These are phyloP conservation scores for Brachyopa scutellaris DNA, from an alignment of 2,888 invertebrate species.

Conservation along the genomic window DNA sequence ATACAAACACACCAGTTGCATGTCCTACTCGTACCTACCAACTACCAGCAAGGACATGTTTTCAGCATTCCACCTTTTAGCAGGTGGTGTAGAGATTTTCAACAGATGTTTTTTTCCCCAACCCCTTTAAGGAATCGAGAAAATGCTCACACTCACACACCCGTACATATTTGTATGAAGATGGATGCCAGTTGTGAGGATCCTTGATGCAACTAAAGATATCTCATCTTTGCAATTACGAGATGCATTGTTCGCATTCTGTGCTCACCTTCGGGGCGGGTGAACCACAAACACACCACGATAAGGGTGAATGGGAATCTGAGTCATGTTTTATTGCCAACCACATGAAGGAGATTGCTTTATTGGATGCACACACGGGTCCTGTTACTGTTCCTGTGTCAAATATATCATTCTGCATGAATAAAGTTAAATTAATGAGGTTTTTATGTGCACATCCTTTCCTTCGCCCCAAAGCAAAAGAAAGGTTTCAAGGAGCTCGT, in stretches of 20 bases:
- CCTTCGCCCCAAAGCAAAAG: not conserved
- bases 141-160: slow-evolving; percentile 10
- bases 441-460: slow-evolving; percentile 41
- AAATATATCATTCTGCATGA: slow-evolving; percentile 60
- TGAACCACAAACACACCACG: not conserved
- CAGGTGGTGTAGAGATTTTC: slow-evolving; percentile 26
- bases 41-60: slow-evolving; percentile 44
- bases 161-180: not conserved
- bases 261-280: slow-evolving; percentile 35
- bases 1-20: slow-evolving; percentile 62
- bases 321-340: slow-evolving; percentile 43
- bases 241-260: slow-evolving; percentile 56
- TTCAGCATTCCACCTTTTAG: slow-evolving; percentile 13
- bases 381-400: too few relatives aligned
- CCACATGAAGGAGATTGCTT: slow-evolving; percentile 2
- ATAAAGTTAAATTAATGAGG: slow-evolving; percentile 57
- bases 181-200: slow-evolving; percentile 17
- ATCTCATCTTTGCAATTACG: slow-evolving; percentile 58
- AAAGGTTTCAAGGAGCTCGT: not conserved
- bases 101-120: slow-evolving; percentile 33
- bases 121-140: slow-evolving; percentile 5
- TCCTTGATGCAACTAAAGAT: slow-evolving; percentile 47
- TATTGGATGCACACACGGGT: slow-evolving; percentile 15
- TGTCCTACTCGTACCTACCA: not conserved
- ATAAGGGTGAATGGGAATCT: slow-evolving; percentile 19